Base-by-base conservation (phyloP, 2,113 vertebrate genomes). In the Chunga burmeisteri region DNA sequence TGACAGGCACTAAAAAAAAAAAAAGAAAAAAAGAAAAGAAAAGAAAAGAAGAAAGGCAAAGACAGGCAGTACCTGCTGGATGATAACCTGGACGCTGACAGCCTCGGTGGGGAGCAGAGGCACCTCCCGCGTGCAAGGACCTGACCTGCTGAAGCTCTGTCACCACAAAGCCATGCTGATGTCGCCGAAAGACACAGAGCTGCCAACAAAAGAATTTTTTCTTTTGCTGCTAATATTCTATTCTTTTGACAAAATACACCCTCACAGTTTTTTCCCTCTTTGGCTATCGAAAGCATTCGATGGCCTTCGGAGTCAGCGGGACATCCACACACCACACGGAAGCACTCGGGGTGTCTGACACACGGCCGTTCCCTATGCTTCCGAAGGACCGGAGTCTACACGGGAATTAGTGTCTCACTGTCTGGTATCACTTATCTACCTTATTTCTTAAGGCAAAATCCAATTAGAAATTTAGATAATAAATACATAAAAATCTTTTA, bases 261-360 rank as follows among this genome's bases (percentile, higher is more conserved):
- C 16, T 26, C 21, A 9, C 12, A 26, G 2, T 53, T 36, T 10
- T 5, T 18, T 5, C 36, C n/a, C 17, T 46, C 38, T 11, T 11
- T 18, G 52, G 32, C 20, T 19, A 0, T 5, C 1, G 2, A 1
- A 74, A 38, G 34, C 2, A n/a, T 4, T 23, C 2, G 6, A 18
- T 22, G 74, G 88, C 32, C 61, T 6, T 3, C 0, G 0, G 53
- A 56, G 63, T 1, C 55, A 18, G 58, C 1, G 2, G 62, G 46
- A n/a, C 20, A 17, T 4, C 19, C 71, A 3, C 46, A 9, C 16
- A 2, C 18, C 88, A 46, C 17, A 6, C 9, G 18, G 1, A 11
- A 30, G 17, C 36, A 3, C 75, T 4, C 1, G 0, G 5, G 10
- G 22, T 3, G 16, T 19, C 63, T 23, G 34, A 8, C 52, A 34